Evolutionary conservation across 2,113 vertebrate genomes (phyloP).

Genomic region (Parotia lawesii): DNA sequence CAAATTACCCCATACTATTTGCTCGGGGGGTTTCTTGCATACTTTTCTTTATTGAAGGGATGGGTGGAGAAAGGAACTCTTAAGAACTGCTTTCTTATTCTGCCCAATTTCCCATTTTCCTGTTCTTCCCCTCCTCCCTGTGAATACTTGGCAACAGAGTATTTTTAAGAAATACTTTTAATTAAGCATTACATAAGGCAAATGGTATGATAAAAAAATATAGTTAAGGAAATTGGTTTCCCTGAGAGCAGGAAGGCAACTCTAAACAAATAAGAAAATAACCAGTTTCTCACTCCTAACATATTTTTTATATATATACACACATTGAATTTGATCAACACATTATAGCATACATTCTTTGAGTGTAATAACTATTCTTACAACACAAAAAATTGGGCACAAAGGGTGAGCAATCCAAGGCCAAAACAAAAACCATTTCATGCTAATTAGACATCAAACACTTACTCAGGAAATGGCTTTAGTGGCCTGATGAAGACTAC

Average conservation of each 20-base stretch:
- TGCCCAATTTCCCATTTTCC: conserved; percentile 46
- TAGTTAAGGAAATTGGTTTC: not conserved
- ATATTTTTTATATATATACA: not conserved
- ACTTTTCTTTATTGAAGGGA: conserved; percentile 24
- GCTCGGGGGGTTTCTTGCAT: conserved; percentile 30
- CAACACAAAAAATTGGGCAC: not conserved
- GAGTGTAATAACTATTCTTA: not conserved
- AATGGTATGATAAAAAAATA: not conserved
- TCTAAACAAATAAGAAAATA: not conserved
- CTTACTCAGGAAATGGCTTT: not conserved
- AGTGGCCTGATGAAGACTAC: not conserved
- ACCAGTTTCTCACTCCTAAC: not conserved
- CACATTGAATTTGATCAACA: not conserved
- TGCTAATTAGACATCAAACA: not conserved
- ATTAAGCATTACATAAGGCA: conserved; percentile 34
- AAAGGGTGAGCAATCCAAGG: not conserved
- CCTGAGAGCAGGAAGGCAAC: not conserved
- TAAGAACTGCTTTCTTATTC: conserved; percentile 31
- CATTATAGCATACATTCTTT: not conserved
- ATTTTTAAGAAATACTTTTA: conserved; percentile 40
- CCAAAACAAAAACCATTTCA: not conserved
- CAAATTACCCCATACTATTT: not conserved
- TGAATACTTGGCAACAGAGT: conserved; percentile 14
- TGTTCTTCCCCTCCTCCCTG: conserved; percentile 30
- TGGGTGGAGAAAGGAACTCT: conserved; percentile 43